A percentile compares a stretch with the other conserved stretches of the same genome.
Conservation (phyloP, 2,888 invertebrate genomes). For the Melitaea athalia region DNA sequence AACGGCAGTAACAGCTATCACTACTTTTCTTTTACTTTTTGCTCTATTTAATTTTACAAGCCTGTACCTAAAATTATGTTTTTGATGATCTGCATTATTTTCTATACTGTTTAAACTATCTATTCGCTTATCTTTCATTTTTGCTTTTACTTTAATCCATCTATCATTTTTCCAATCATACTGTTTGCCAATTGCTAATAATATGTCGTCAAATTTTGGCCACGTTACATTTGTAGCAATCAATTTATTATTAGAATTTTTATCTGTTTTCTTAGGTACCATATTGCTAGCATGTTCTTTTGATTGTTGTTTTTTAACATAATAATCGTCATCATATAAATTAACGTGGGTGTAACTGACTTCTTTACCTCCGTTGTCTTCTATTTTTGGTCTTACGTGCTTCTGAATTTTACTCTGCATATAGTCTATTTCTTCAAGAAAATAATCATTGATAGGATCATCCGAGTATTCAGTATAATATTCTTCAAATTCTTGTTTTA, state of each 20-base stretch:
- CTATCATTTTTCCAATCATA: conserved; percentile 78
- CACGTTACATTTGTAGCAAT: conserved; percentile 44
- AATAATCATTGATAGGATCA: conserved; percentile 51
- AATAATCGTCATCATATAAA: conserved; percentile 8
- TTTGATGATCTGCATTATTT: conserved; percentile 56
- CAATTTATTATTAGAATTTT: not conserved
- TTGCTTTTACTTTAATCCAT: conserved; percentile 74
- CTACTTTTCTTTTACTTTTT: conserved; percentile 72
- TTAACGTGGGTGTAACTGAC: conserved; percentile 6
- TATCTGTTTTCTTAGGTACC: not conserved
- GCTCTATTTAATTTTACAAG: conserved; percentile 70
- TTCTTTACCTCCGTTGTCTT: conserved; percentile 41
- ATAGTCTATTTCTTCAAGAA: conserved; percentile 48
- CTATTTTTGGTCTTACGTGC: conserved; percentile 45
- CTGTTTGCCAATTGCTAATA: conserved; percentile 66
- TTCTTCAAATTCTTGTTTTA: conserved; percentile 65
- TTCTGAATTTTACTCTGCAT: conserved; percentile 34
- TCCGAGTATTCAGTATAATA: conserved; percentile 69
- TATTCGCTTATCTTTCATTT: conserved; percentile 48
- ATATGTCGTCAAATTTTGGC: conserved; percentile 74
- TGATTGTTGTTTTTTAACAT: conserved; percentile 6
- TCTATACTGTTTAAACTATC: conserved; percentile 42
- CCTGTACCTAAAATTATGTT: conserved; percentile 73
- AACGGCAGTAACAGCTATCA: conserved; percentile 74
- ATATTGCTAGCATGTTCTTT: not conserved